Percentiles rank a stretch among this genome's conserved stretches.
Evolutionary conservation across 2,888 invertebrate genomes (phyloP).

Genomic region (Acrobasis consociella): DNA sequence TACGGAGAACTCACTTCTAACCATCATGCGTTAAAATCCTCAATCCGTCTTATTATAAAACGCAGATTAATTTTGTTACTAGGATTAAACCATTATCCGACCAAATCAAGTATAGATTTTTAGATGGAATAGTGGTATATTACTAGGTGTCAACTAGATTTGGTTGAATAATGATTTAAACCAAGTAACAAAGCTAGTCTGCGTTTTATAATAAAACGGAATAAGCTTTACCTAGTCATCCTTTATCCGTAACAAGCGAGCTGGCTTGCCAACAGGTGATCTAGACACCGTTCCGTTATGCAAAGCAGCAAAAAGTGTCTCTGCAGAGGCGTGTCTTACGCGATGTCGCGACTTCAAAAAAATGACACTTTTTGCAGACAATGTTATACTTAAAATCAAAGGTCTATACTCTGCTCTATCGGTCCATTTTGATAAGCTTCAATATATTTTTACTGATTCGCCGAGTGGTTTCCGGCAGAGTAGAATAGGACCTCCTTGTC

Average conservation of each 20-base stretch:
- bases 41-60: too few relatives aligned
- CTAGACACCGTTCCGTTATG: background rate
- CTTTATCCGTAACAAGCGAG: background rate
- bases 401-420: background rate
- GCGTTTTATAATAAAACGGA: background rate
- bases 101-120: too few relatives aligned
- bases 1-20: background rate
- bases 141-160: too few relatives aligned
- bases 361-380: background rate
- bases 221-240: background rate
- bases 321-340: background rate
- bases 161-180: too few relatives aligned
- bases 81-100: too few relatives aligned
- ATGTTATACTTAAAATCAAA: background rate
- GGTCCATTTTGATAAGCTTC: background rate
- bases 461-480: too few relatives aligned
- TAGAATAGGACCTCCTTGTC: too few relatives aligned
- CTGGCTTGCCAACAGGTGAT: background rate
- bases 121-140: too few relatives aligned
- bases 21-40: too few relatives aligned
- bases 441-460: too few relatives aligned
- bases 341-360: constrained; percentile 2
- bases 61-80: too few relatives aligned
- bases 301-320: background rate
- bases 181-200: too few relatives aligned